These are phyloP conservation scores for Drosophila orosa DNA, from an alignment of 1,140 invertebrate species.

Conservation along the genomic window DNA sequence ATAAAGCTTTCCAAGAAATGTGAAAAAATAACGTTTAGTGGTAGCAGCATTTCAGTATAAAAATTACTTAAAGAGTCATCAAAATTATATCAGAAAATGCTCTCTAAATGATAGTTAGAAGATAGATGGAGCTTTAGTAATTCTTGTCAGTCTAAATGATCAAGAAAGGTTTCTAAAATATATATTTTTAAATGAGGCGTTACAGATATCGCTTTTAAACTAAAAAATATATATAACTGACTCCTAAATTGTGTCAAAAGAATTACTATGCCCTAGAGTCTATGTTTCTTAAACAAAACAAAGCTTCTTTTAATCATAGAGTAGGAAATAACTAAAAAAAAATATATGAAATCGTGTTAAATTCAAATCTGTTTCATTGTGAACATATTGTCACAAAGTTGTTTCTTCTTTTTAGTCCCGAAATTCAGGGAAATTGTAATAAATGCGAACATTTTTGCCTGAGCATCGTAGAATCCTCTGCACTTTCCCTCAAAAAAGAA, in stretches of 20 bases:
- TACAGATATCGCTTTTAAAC: background rate
- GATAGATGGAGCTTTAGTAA: background rate
- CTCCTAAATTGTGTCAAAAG: background rate
- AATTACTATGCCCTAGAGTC: too few species aligned
- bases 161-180: background rate
- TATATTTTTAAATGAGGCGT: background rate
- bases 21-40: background rate
- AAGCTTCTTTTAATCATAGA: background rate
- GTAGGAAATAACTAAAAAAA: background rate
- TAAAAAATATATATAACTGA: background rate
- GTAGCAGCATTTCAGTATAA: background rate
- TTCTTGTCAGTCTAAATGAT: background rate
- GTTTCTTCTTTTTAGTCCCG: conserved; percentile 11
- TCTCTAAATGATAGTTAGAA: background rate
- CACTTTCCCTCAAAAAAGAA: background rate
- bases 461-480: conserved; percentile 1
- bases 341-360: background rate
- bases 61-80: too few species aligned
- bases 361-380: background rate
- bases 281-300: too few species aligned
- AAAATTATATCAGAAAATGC: background rate
- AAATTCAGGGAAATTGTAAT: conserved; percentile 61
- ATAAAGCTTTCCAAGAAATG: background rate
- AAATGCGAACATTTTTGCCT: conserved; percentile 64
- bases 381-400: conserved; percentile 1